Evolutionary conservation across 64 coral and sea anemone species (phyloP), one percentile per base, ranked within the genome.

Genomic region (Pocillopora damicornis): DNA sequence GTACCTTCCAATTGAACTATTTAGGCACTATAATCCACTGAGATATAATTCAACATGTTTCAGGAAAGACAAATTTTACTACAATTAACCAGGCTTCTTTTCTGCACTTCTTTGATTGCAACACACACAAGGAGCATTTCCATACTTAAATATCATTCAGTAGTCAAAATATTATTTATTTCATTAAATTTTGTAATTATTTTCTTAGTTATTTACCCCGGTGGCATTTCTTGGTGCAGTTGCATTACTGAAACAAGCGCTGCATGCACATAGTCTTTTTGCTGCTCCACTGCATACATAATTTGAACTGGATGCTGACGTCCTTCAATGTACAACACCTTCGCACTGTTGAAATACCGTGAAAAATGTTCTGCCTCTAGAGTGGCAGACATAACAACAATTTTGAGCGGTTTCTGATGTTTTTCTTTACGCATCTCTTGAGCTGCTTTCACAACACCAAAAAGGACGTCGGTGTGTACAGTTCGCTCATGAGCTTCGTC

Each of bases 401-500:
- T 95, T 73, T 99, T 99, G 25, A 99, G 76, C 0, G 88, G 88
- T 35, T 77, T 86, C 42, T 78, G 20, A 73, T 86, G 86, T 87
- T 78, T 88, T 16, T 91, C 86, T 66, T 79, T 83, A 20, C 97
- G 75, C 56, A 35, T 93, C 62, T 78, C 93, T 76, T 99, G 97
- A 2, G 97, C 97, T 63, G 76, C 59, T 37, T 99, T 99, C 35
- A 99, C 97, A 79, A 99, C 88, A 15, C 97, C 97, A 88, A 99
- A 99, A 35, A 99, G 78, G 56, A 99, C 88, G 83, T 99, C 97
- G 12, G 97, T 99, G 37, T 99, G 97, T 3, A 99, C 81, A 4
- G 97, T 99, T 37, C 97, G 65, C 75, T 99, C 97, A 59, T 99
- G 97, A 58, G 97, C 97, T 81, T 99, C 97, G 58, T 99, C 97